Conservation (phyloP, 2,113 vertebrate genomes). For the Ondatra zibethicus region DNA sequence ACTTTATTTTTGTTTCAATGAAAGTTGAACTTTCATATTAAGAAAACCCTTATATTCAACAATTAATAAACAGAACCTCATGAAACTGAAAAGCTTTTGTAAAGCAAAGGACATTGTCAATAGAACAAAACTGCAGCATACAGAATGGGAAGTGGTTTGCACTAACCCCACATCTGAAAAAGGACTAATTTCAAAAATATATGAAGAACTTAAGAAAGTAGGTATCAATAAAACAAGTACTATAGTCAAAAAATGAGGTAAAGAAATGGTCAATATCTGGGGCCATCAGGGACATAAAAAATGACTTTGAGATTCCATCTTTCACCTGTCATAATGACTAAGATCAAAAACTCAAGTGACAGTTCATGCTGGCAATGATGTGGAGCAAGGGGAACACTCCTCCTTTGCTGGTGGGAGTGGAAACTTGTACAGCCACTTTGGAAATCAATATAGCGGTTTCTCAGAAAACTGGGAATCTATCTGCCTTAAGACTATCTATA, state of each 20-base stretch:
- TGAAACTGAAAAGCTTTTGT: background rate
- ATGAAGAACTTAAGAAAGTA: background rate
- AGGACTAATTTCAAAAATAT: background rate
- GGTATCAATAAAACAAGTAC: background rate
- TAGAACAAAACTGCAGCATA: background rate
- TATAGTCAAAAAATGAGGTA: background rate
- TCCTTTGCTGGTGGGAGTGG: background rate
- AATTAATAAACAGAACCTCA: background rate
- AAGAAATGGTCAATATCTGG: background rate
- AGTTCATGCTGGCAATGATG: background rate
- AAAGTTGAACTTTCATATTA: background rate
- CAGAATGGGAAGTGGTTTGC: background rate
- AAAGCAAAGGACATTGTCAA: background rate
- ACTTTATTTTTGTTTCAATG: background rate
- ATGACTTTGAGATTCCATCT: background rate
- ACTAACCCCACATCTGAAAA: background rate
- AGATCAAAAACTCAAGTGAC: background rate
- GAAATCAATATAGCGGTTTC: background rate
- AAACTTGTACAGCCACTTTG: background rate
- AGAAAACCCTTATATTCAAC: background rate
- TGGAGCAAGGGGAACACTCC: background rate
- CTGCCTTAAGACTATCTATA: background rate
- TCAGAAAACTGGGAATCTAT: background rate
- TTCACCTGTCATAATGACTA: background rate
- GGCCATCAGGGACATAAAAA: background rate